phyloP scores from a whole-genome alignment of 2,797 vertebrate species.

The Dryobates pubescens region DNA sequence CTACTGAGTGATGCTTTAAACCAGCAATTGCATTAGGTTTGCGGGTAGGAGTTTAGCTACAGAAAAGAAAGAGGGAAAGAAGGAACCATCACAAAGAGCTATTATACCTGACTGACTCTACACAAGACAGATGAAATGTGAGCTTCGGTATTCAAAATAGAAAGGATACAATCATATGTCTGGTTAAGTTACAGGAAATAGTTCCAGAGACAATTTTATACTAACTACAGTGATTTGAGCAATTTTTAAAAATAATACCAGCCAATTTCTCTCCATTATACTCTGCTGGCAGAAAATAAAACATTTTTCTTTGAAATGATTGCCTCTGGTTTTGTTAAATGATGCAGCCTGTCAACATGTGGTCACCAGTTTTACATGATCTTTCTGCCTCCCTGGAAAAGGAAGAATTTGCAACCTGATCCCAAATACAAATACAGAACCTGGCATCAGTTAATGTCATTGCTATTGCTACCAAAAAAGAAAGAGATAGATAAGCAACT shows the following conservation, averaged over 20 bases:
- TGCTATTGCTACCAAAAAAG: slow-evolving; percentile 61
- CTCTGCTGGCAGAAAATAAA: slow-evolving; percentile 86
- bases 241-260: slow-evolving; percentile 88
- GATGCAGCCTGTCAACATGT: slow-evolving; percentile 84
- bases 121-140: slow-evolving; percentile 78
- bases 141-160: slow-evolving; percentile 82
- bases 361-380: slow-evolving; percentile 83
- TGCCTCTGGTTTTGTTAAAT: slow-evolving; percentile 83
- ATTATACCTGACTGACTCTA: slow-evolving; percentile 77
- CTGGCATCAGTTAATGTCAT: slow-evolving; percentile 68
- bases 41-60: slow-evolving; percentile 14
- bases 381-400: slow-evolving; percentile 78
- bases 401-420: slow-evolving; percentile 78
- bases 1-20: slow-evolving; percentile 45
- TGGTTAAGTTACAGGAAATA: slow-evolving; percentile 85
- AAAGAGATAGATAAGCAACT: slow-evolving; percentile 51
- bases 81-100: slow-evolving; percentile 74
- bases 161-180: slow-evolving; percentile 84
- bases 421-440: slow-evolving; percentile 79
- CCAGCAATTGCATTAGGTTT: slow-evolving; percentile 34
- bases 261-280: slow-evolving; percentile 87
- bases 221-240: slow-evolving; percentile 87
- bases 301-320: slow-evolving; percentile 85
- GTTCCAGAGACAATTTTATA: slow-evolving; percentile 86
- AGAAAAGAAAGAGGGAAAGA: slow-evolving; percentile 59